phyloP scores from a whole-genome alignment of 1,140 invertebrate genomes.

The Euborellia annulipes region DNA sequence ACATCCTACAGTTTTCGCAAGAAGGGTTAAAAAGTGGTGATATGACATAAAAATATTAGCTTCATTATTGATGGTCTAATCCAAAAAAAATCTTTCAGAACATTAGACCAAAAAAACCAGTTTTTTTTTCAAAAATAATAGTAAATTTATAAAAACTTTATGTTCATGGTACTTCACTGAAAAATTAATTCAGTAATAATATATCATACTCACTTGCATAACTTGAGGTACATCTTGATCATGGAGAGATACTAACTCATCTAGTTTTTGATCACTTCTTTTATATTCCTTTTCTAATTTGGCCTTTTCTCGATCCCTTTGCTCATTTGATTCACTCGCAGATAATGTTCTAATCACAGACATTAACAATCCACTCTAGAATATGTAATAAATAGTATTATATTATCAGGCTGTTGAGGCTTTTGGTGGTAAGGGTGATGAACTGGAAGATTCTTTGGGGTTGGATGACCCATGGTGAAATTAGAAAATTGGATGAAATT shows the following conservation, averaged over 20 bases:
- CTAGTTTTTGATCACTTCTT: slow-evolving; percentile 72
- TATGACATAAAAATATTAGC: too few relatives aligned
- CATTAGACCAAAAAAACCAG: slow-evolving; percentile 2
- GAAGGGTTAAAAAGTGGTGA: too few relatives aligned
- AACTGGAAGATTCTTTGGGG: neutral
- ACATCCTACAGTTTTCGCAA: too few relatives aligned
- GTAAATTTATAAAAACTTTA: slow-evolving; percentile 1
- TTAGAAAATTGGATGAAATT: neutral
- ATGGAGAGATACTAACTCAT: slow-evolving; percentile 75
- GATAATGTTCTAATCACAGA: slow-evolving; percentile 82
- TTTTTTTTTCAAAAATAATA: neutral
- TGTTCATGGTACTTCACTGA: too few relatives aligned
- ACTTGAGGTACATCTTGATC: slow-evolving; percentile 78
- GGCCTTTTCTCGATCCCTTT: slow-evolving; percentile 83
- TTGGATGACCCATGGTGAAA: neutral
- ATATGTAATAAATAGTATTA: slow-evolving; percentile 19
- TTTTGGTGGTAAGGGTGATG: neutral
- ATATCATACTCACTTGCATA: slow-evolving; percentile 41
- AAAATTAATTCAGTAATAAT: too few relatives aligned
- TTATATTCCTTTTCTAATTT: slow-evolving; percentile 88
- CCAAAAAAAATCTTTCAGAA: too few relatives aligned
- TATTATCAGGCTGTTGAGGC: neutral
- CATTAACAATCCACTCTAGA: slow-evolving; percentile 77
- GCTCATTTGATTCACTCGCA: slow-evolving; percentile 85
- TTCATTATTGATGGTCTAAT: too few relatives aligned